Conservation (phyloP, 2,888 invertebrate genomes). For the Catocala sponsa region DNA sequence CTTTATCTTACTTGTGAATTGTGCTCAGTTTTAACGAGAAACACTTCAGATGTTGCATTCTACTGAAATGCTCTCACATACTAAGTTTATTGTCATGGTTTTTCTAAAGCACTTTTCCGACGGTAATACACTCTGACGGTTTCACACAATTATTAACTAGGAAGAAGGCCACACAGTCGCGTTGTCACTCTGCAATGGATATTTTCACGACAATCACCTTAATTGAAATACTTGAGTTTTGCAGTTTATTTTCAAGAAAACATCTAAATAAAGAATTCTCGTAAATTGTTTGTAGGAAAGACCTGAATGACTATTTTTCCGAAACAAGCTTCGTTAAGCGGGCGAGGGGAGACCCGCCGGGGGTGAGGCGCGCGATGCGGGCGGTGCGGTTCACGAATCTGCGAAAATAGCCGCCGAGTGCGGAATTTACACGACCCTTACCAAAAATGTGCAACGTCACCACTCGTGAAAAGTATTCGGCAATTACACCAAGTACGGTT, state of each 20-base stretch:
- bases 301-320: conserved; percentile 19
- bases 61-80: too few species aligned
- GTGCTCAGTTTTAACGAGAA: too few species aligned
- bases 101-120: too few species aligned
- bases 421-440: conserved; percentile 7
- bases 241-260: background rate
- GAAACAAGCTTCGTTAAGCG: conserved; percentile 23
- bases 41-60: too few species aligned
- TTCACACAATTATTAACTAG: too few species aligned
- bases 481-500: conserved; percentile 1
- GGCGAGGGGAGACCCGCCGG: background rate
- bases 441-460: conserved; percentile 12
- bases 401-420: conserved; percentile 9
- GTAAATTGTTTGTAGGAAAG: conserved; percentile 7
- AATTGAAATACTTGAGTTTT: too few species aligned
- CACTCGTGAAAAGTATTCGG: conserved; percentile 2
- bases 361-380: background rate
- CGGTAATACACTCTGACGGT: too few species aligned
- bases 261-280: conserved; percentile 12
- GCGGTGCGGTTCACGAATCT: conserved; percentile 7
- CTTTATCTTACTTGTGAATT: too few species aligned
- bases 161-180: too few species aligned
- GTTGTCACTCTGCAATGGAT: too few species aligned
- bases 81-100: too few species aligned
- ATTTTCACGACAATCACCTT: too few species aligned